Evolutionary conservation across 2,888 invertebrate species (phyloP), one percentile per base, ranked within the genome.

Genomic region (Masnerella sp.): DNA sequence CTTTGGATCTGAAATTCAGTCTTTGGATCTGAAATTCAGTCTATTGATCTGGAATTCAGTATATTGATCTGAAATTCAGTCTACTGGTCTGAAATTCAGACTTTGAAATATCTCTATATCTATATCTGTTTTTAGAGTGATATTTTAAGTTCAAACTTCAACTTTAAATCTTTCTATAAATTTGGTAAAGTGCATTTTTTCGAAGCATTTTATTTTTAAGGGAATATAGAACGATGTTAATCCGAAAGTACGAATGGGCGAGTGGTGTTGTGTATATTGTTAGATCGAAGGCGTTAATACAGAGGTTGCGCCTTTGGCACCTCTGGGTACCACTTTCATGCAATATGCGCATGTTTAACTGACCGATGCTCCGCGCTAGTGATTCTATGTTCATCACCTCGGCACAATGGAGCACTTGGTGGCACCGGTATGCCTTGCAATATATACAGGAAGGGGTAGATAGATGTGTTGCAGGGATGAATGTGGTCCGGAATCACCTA

Each of bases 331-430:
- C 84, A 86, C 85, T 86, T 87, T 86, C 87, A 87, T 87, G 86
- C 85, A 87, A 87, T 87, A 87, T 87, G 87, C 86, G 85, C 87
- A 87, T 87, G 86, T 87, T 87, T 86, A 87, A 87, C 86, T 83
- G 87, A 84, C 76, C 75, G 73, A 73, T 58, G 74, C 59, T 58
- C 65, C 34, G 61, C 38, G 15, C 58, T 56, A 58, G 52, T 58
- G 73, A 69, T 73, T 62, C 75, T 67, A 68, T 59, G 74, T 71
- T 76, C 76, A 71, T 73, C 77, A 77, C 75, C 69, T 77, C 74
- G 69, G 62, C 65, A 74, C 73, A 68, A 69, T 71, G 47, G 56
- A 75, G 65, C 58, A 68, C 61, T 72, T 61, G 34, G 59, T 62
- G 59, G 67, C 64, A 45, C 64, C 40, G 32, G 59, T 25, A 40